A percentile compares a stretch with the other conserved stretches of the same genome.
phyloP scores from a whole-genome alignment of 92 coral and sea anemone species.

The Plumapathes pennacea region DNA sequence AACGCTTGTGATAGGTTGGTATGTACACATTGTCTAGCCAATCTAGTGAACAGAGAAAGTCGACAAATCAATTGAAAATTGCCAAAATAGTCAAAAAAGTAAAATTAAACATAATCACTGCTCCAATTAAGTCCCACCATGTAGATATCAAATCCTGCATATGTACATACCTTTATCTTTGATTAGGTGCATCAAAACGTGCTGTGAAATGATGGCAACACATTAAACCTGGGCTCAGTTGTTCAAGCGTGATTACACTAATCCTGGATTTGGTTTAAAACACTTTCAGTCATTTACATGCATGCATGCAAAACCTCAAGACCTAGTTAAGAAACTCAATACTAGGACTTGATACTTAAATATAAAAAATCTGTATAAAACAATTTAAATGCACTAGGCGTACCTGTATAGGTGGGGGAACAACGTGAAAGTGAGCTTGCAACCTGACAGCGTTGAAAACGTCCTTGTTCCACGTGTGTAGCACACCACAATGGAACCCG shows the following conservation, averaged over 20 bases:
- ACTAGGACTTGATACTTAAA: no score
- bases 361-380: no score
- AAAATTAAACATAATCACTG: neutral
- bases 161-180: constrained; percentile 51
- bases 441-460: constrained; percentile 29
- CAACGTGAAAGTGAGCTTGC: constrained; percentile 54
- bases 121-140: neutral
- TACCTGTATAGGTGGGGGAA: constrained; percentile 79
- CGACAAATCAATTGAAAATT: neutral
- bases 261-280: no score
- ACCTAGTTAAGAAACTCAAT: no score
- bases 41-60: constrained; percentile 38
- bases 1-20: constrained; percentile 77
- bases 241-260: no score
- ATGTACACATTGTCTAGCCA: constrained; percentile 81
- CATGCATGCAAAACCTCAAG: no score
- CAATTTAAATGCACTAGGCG: no score
- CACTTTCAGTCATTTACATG: no score
- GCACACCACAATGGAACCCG: constrained; percentile 84
- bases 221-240: no score
- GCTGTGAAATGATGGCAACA: constrained; percentile 24
- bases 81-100: neutral
- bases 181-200: constrained; percentile 47
- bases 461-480: constrained; percentile 73
- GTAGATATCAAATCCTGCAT: neutral